Base-by-base conservation (phyloP, 2,888 invertebrate species). In the Drosophila aldrichi region DNA sequence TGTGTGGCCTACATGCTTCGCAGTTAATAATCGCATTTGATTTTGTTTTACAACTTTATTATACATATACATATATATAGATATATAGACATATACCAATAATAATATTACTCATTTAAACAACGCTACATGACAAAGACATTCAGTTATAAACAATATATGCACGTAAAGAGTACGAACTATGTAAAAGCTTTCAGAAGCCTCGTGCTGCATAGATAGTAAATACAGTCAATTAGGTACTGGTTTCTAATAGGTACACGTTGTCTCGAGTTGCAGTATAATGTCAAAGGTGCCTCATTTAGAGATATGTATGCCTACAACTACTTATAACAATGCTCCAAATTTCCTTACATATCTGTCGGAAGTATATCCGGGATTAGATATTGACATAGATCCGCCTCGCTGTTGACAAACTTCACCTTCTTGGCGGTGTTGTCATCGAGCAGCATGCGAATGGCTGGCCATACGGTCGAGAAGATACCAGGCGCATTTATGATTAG, bases 311-410 rank as follows among this genome's bases (percentile, higher is more conserved):
- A 55, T 81, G 73, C 59, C 85, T 89, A 84, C 57, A 55, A 75
- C 82, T 87, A 75, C 74, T 57, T 59, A 56, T 62, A 70, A 59
- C 57, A 40, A 64, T 59, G n/a, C 29, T 18, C 12, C 12, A 12
- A 38, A 41, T 32, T 32, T 59, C 44, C 55, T 91, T 92, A 96
- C 93, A 95, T 95, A 92, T 95, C 95, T 43, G 94, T 94, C 62
- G 96, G 96, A 82, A 96, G 93, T 89, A 96, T 96, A 91, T 96
- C 96, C 20, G 96, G 96, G 93, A 96, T 96, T 79, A 96, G 93
- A 92, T 96, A 95, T 85, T 95, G 94, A 92, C 96, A 96, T 44
- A 96, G 93, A 71, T 96, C 95, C 91, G 94, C 94, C 88, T 96
- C 96, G 18, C 95, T 95, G 88, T 93, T 94, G 4, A 96, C 95